A percentile compares a stretch with the other conserved stretches of the same genome.
Evolutionary conservation across 2,113 vertebrate genomes (phyloP).

Genomic region (Syngnathus floridae): DNA sequence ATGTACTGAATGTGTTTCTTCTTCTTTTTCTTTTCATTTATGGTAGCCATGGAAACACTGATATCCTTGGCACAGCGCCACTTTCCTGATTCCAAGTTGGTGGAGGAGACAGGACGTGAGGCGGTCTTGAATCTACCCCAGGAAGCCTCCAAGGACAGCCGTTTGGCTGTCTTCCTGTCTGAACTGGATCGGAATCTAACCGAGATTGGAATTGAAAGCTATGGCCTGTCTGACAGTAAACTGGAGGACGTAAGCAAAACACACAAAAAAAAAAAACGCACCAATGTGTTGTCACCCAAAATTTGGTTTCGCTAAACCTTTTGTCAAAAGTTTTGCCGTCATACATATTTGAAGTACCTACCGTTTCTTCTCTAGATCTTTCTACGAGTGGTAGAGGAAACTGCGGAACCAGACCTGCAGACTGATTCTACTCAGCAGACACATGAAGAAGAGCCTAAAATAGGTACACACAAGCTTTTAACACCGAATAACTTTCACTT

Average conservation of each 20-base stretch:
- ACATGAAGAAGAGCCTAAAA: slow-evolving; percentile 24
- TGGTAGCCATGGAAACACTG: slow-evolving; percentile 67
- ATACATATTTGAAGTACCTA: no score
- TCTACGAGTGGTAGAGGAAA: slow-evolving; percentile 76
- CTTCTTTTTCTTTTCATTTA: not conserved
- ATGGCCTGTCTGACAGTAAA: slow-evolving; percentile 81
- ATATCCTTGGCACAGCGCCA: slow-evolving; percentile 64
- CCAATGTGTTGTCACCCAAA: not conserved
- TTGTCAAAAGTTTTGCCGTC: no score
- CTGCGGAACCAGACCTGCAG: slow-evolving; percentile 30
- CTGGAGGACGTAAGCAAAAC: slow-evolving; percentile 78
- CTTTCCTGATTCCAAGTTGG: slow-evolving; percentile 69
- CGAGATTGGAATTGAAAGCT: slow-evolving; percentile 76
- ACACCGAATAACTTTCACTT: no score
- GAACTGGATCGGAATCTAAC: slow-evolving; percentile 72
- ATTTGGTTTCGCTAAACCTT: not conserved
- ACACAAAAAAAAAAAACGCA: not conserved
- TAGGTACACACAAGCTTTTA: slow-evolving; percentile 37
- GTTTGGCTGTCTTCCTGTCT: slow-evolving; percentile 70
- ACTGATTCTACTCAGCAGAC: slow-evolving; percentile 9
- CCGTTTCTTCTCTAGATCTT: slow-evolving; percentile 75
- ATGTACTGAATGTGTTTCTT: not conserved
- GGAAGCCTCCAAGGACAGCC: slow-evolving; percentile 67
- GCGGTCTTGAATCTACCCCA: slow-evolving; percentile 77
- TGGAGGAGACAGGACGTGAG: slow-evolving; percentile 75